A percentile compares a stretch with the other conserved stretches of the same genome.
Evolutionary conservation across 1,140 invertebrate genomes (phyloP).

Genomic region (Artemia franciscana): DNA sequence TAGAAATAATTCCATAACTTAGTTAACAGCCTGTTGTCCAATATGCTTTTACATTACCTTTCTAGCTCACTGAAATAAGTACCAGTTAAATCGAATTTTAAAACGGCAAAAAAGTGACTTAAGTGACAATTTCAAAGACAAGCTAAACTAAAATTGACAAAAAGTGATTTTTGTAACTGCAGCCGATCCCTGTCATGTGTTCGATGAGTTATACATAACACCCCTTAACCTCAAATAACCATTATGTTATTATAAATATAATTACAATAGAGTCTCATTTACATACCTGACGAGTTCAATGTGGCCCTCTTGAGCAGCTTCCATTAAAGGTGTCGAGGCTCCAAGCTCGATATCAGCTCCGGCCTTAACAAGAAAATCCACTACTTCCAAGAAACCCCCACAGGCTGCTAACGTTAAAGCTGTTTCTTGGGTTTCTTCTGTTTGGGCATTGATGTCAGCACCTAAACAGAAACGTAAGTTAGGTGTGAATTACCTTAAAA

Average conservation of each 20-base stretch:
- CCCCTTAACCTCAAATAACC: background rate
- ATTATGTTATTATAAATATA: background rate
- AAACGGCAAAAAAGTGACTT: too few relatives aligned
- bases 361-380: slow-evolving; percentile 80
- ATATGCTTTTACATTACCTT: too few relatives aligned
- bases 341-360: slow-evolving; percentile 88
- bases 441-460: slow-evolving; percentile 91
- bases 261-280: background rate
- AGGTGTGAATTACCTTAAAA: too few relatives aligned
- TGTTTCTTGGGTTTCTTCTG: slow-evolving; percentile 94
- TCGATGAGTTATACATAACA: background rate
- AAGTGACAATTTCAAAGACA: too few relatives aligned
- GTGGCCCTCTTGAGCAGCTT: slow-evolving; percentile 78
- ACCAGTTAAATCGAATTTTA: too few relatives aligned
- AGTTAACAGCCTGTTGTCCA: too few relatives aligned
- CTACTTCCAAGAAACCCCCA: slow-evolving; percentile 91
- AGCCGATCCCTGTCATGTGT: too few relatives aligned
- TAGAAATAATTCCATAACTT: too few relatives aligned
- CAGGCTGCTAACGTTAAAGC: slow-evolving; percentile 89
- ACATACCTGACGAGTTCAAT: slow-evolving; percentile 57
- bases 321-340: slow-evolving; percentile 91
- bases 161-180: too few relatives aligned
- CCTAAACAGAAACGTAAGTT: too few relatives aligned
- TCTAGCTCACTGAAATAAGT: too few relatives aligned
- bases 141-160: too few relatives aligned